A percentile compares a stretch with the other conserved stretches of the same genome.
Evolutionary conservation across 2,113 vertebrate genomes (phyloP).

Genomic region (Leptobrachium ailaonicum): DNA sequence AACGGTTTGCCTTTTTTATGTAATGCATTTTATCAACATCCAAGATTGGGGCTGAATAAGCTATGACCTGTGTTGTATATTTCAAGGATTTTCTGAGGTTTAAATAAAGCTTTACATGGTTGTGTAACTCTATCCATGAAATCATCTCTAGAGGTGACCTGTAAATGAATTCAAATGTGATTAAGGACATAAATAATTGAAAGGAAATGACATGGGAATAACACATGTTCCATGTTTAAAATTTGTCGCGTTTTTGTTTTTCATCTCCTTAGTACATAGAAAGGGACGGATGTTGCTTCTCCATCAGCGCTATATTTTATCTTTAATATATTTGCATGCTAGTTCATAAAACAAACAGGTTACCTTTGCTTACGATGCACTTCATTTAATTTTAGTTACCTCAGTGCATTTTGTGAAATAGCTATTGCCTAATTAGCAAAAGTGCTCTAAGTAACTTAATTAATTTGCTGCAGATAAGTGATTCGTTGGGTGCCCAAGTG

Average conservation of each 20-base stretch:
- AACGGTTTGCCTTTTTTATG: conserved; percentile 8
- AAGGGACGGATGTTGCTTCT: not conserved
- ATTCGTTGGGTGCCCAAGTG: conserved; percentile 22
- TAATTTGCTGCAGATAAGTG: conserved; percentile 42
- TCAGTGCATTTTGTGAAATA: conserved; percentile 20
- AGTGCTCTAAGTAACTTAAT: conserved; percentile 44
- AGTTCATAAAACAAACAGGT: not conserved
- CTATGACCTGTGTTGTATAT: not conserved
- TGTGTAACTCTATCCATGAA: conserved; percentile 35
- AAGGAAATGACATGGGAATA: conserved; percentile 28
- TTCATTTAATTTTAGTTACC: conserved; percentile 20
- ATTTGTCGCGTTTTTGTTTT: not conserved
- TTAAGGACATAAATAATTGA: conserved; percentile 42
- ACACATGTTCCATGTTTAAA: conserved; percentile 21
- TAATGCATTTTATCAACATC: not conserved
- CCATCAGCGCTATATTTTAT: not conserved
- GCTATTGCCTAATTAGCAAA: conserved; percentile 40
- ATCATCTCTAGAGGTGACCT: conserved; percentile 42
- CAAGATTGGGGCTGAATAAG: too few species aligned
- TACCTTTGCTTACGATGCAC: conserved; percentile 24
- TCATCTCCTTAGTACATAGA: not conserved
- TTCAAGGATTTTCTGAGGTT: conserved; percentile 33
- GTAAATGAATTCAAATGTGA: conserved; percentile 44
- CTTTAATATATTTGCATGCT: not conserved
- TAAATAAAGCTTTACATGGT: conserved; percentile 27